Percentiles rank a stretch among this genome's conserved stretches.
Evolutionary conservation across 2,113 vertebrate species (phyloP).

Genomic region (Hiodon tergisus): DNA sequence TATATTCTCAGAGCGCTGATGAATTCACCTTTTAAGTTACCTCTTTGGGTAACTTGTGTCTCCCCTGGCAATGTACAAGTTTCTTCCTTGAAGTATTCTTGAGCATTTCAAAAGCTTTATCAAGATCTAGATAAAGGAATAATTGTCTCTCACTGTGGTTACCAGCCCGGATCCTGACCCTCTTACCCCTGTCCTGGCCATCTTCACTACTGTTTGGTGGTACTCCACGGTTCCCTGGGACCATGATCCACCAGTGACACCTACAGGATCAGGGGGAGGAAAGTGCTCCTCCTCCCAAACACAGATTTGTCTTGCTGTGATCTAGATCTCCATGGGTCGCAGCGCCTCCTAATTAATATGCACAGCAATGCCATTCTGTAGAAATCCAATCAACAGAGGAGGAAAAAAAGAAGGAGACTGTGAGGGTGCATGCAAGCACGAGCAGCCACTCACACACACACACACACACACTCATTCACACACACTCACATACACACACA

Average conservation of each 20-base stretch:
- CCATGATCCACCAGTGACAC: constrained; percentile 66
- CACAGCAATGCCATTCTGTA: constrained; percentile 35
- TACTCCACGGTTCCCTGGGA: constrained; percentile 53
- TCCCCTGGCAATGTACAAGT: not conserved
- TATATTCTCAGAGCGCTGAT: no score
- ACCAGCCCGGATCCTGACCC: not conserved
- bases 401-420: constrained; percentile 21
- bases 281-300: constrained; percentile 28
- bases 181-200: not conserved
- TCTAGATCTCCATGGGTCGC: constrained; percentile 31
- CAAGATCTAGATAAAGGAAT: no score
- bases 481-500: constrained; percentile 14
- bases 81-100: not conserved
- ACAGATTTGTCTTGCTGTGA: constrained; percentile 27
- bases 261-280: constrained; percentile 53
- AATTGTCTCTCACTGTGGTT: not conserved
- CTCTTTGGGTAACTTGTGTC: not conserved
- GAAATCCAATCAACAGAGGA: constrained; percentile 42
- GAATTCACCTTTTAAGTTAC: no score
- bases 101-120: not conserved
- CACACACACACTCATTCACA: constrained; percentile 14
- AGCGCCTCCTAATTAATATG: constrained; percentile 44
- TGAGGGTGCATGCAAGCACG: not conserved
- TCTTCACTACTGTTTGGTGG: constrained; percentile 46
- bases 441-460: constrained; percentile 21